These are phyloP conservation scores for Triplophysa siluroides DNA, from an alignment of 2,113 vertebrate species.

Conservation along the genomic window DNA sequence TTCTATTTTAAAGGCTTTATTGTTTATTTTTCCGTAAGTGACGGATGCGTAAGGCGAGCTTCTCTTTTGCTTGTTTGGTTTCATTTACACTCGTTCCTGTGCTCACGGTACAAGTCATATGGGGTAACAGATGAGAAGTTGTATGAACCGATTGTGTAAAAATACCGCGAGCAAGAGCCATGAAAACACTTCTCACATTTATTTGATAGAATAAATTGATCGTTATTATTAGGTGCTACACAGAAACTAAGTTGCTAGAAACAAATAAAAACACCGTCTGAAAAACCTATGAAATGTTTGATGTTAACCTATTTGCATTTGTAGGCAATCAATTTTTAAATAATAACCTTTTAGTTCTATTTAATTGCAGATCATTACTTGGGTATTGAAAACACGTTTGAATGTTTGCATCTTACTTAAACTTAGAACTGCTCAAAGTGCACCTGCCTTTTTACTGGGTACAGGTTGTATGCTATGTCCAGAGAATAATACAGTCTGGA, in stretches of 20 bases:
- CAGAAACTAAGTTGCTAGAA: neutral
- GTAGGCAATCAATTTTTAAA: neutral
- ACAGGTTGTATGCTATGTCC: neutral
- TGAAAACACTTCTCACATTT: slow-evolving; percentile 32
- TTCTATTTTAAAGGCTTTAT: neutral
- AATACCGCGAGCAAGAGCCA: slow-evolving; percentile 18
- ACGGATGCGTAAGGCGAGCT: neutral
- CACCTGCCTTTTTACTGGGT: no score
- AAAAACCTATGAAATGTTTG: no score
- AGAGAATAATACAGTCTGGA: neutral
- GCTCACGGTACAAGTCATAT: neutral
- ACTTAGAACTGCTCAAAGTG: no score
- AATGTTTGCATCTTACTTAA: no score
- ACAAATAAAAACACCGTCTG: neutral
- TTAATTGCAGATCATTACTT: neutral
- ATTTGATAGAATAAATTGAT: neutral
- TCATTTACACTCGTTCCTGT: neutral
- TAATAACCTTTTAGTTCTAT: neutral
- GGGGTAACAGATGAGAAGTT: slow-evolving; percentile 12
- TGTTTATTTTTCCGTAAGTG: slow-evolving; percentile 1
- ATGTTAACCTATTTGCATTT: neutral
- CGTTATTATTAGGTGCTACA: neutral
- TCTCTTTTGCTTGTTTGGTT: slow-evolving; percentile 24
- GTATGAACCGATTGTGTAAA: slow-evolving; percentile 22
- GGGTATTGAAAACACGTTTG: no score